A percentile compares a stretch with the other conserved stretches of the same genome.
Evolutionary conservation across 2,888 invertebrate genomes (phyloP).

Genomic region (Mycogona germanica): DNA sequence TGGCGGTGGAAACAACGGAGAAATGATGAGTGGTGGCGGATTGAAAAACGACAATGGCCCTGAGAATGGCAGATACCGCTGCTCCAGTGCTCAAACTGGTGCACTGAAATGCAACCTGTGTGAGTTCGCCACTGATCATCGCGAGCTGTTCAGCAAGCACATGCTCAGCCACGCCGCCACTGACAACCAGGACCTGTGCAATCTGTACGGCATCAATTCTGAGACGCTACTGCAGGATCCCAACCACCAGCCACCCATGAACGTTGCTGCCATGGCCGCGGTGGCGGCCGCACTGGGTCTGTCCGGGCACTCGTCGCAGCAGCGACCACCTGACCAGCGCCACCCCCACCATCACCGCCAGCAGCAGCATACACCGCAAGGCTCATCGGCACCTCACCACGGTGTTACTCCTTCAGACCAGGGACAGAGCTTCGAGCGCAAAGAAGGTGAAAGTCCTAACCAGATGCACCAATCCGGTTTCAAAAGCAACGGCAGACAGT

Average conservation of each 20-base stretch:
- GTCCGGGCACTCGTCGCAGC: background rate
- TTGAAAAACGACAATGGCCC: conserved; percentile 5
- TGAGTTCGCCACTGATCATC: conserved; percentile 30
- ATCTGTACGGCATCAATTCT: conserved; percentile 30
- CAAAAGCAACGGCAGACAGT: background rate
- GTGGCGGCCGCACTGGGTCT: conserved; percentile 6
- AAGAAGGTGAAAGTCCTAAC: background rate
- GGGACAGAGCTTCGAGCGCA: background rate
- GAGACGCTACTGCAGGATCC: conserved; percentile 26
- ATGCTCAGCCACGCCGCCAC: conserved; percentile 33
- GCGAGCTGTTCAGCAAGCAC: conserved; percentile 33
- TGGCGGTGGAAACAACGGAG: conserved; percentile 12
- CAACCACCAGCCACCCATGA: conserved; percentile 11
- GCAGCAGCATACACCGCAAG: background rate
- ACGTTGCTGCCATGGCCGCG: background rate
- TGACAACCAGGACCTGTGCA: conserved; percentile 33
- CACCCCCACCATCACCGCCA: background rate
- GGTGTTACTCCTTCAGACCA: background rate
- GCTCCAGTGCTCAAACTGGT: conserved; percentile 16
- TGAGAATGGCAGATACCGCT: conserved; percentile 17
- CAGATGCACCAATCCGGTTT: background rate
- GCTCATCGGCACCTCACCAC: background rate
- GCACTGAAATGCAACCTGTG: conserved; percentile 34
- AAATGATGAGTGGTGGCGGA: background rate
- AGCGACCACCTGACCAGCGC: background rate